Percentiles rank a stretch among this genome's conserved stretches.
Conservation (phyloP, 1,140 invertebrate genomes). For the Saxidomus purpurata region DNA sequence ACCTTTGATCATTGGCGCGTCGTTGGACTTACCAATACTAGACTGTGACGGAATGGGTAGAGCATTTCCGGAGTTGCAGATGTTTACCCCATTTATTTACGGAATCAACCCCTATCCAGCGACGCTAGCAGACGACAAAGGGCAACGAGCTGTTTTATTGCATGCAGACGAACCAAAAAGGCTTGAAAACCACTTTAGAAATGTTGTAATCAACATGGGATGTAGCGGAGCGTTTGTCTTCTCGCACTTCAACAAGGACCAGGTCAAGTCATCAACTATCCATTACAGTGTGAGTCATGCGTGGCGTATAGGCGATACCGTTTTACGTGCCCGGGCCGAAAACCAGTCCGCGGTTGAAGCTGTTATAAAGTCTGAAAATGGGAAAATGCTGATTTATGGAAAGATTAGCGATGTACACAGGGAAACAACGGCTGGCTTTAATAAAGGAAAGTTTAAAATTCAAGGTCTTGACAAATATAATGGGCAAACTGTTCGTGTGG, state of each 20-base stretch:
- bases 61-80: constrained; percentile 84
- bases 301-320: constrained; percentile 79
- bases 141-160: constrained; percentile 73
- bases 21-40: constrained; percentile 77
- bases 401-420: constrained; percentile 80
- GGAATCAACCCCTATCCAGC: constrained; percentile 76
- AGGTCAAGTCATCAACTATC: constrained; percentile 71
- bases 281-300: constrained; percentile 75
- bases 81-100: constrained; percentile 81
- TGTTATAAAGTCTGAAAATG: constrained; percentile 68
- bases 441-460: constrained; percentile 75
- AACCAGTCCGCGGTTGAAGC: constrained; percentile 76
- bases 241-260: constrained; percentile 64
- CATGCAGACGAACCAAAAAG: constrained; percentile 72
- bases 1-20: constrained; percentile 80
- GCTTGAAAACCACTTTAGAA: constrained; percentile 80
- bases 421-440: constrained; percentile 81
- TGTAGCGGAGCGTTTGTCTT: constrained; percentile 75
- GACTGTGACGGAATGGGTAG: constrained; percentile 84
- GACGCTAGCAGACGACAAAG: constrained; percentile 77
- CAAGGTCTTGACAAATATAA: constrained; percentile 73
- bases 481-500: constrained; percentile 68
- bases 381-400: constrained; percentile 71
- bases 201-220: constrained; percentile 79
- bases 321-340: constrained; percentile 74